phyloP scores from a whole-genome alignment of 2,113 vertebrate genomes.

The Lepus europaeus region DNA sequence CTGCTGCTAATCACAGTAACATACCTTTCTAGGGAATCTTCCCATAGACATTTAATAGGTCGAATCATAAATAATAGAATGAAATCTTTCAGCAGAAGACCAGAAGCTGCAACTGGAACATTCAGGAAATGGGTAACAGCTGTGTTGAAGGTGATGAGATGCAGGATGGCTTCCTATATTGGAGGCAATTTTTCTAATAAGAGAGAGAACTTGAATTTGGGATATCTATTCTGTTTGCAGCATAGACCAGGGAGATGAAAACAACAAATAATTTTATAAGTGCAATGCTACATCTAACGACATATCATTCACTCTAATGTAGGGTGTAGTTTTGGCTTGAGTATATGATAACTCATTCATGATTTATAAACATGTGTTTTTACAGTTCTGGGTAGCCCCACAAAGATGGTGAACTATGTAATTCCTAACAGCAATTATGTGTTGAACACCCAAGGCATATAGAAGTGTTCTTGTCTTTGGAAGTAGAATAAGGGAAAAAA shows the following conservation, averaged over 20 bases:
- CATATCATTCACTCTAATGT: background rate
- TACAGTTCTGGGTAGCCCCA: background rate
- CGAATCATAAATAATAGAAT: conserved; percentile 81
- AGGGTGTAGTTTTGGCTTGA: background rate
- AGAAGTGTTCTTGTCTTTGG: background rate
- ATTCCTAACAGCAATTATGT: background rate
- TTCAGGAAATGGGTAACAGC: conserved; percentile 80
- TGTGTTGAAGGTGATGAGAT: conserved; percentile 76
- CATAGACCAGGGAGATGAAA: background rate
- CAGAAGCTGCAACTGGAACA: conserved; percentile 80
- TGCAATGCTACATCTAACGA: background rate
- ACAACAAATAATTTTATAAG: background rate
- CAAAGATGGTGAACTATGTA: background rate
- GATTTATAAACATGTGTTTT: conserved; percentile 23
- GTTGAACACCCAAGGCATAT: background rate
- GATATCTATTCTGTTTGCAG: conserved; percentile 59
- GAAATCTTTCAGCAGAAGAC: conserved; percentile 81
- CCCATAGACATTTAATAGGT: conserved; percentile 78
- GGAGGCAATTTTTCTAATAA: conserved; percentile 58
- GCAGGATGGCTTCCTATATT: conserved; percentile 59
- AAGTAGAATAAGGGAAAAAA: background rate
- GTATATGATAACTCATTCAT: conserved; percentile 12
- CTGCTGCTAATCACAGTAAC: conserved; percentile 77
- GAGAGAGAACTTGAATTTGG: conserved; percentile 27
- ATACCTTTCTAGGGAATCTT: conserved; percentile 77